These are phyloP conservation scores for Lutjanus campechanus DNA, from an alignment of 2,797 vertebrate genomes.

Conservation along the genomic window DNA sequence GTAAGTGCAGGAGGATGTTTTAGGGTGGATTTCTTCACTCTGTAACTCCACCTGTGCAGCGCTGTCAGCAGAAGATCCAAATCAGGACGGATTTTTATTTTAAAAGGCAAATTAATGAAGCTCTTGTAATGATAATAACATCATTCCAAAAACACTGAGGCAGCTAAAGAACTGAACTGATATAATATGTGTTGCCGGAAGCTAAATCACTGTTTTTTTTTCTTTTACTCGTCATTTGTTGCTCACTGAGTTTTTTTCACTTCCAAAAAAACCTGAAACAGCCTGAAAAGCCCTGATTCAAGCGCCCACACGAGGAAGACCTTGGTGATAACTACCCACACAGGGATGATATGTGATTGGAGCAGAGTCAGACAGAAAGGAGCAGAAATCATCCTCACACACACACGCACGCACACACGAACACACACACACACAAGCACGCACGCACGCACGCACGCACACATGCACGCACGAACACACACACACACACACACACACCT, in stretches of 20 bases:
- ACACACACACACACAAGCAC: constrained; percentile 9
- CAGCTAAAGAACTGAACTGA: not conserved
- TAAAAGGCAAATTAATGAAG: not conserved
- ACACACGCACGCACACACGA: constrained; percentile 2
- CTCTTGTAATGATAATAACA: not conserved
- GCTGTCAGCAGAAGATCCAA: not conserved
- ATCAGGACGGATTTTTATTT: constrained; percentile 1
- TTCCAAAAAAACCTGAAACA: constrained; percentile 13
- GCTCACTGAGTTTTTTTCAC: constrained; percentile 2
- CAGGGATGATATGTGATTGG: constrained; percentile 15
- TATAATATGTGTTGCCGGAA: not conserved
- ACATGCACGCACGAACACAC: too few species aligned
- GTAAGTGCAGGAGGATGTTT: not conserved
- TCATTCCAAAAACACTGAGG: not conserved
- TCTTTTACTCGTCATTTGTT: constrained; percentile 1
- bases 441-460: not conserved
- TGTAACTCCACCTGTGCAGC: not conserved
- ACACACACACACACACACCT: too few species aligned
- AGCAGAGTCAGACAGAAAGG: constrained; percentile 12
- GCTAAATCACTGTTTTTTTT: not conserved
- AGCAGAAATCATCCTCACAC: not conserved
- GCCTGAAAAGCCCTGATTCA: constrained; percentile 19
- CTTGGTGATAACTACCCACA: constrained; percentile 41
- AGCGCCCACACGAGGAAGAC: constrained; percentile 23
- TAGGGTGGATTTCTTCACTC: too few species aligned